phyloP scores from a whole-genome alignment of 2,113 vertebrate species.

The Phylloscopus whistleri region DNA sequence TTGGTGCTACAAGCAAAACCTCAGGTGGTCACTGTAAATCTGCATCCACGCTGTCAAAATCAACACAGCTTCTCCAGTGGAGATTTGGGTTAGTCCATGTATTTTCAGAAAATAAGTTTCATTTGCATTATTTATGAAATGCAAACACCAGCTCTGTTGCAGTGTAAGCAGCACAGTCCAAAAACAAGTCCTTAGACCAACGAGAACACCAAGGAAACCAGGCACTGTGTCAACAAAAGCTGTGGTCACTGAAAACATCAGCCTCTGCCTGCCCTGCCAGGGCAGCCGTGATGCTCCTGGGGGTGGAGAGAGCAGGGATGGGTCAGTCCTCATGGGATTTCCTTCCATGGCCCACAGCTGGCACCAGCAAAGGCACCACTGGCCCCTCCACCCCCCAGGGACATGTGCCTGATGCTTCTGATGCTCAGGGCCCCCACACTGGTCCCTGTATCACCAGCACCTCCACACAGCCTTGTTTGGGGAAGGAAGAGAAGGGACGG shows the following conservation, averaged over 20 bases:
- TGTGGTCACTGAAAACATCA: neutral
- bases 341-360: neutral
- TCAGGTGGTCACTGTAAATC: constrained; percentile 13
- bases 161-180: neutral
- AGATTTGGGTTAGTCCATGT: neutral
- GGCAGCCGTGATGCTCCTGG: rapidly evolving
- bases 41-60: neutral
- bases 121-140: constrained; percentile 2
- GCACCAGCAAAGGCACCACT: neutral
- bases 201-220: neutral
- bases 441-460: neutral
- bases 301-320: neutral
- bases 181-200: neutral
- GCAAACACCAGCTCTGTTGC: neutral
- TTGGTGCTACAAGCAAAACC: neutral
- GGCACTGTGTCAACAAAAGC: neutral
- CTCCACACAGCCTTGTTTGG: neutral
- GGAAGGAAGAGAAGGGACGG: neutral
- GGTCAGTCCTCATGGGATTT: rapidly evolving
- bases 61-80: neutral
- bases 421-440: neutral
- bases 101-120: neutral
- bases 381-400: neutral
- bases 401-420: rapidly evolving
- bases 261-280: neutral